phyloP scores from a whole-genome alignment of 2,113 vertebrate species.

The Nestor notabilis region DNA sequence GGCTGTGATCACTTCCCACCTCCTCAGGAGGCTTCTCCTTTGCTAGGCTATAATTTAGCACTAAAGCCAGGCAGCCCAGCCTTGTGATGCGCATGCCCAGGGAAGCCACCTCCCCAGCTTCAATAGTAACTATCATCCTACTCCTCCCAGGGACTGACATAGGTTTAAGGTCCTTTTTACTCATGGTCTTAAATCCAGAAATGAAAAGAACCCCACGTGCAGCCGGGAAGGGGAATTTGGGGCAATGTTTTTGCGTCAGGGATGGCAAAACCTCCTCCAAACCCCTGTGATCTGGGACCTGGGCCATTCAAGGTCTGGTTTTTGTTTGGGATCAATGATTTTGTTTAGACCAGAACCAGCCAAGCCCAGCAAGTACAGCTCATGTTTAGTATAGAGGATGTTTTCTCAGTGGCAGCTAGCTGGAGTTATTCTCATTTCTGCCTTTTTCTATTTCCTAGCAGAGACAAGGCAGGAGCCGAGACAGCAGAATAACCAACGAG shows the following conservation, averaged over 20 bases:
- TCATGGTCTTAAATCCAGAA: neutral
- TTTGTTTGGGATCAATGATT: neutral
- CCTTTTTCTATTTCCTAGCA: neutral
- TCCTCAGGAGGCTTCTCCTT: conserved; percentile 26
- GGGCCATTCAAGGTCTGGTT: neutral
- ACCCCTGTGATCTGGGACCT: neutral
- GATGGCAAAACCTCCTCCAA: neutral
- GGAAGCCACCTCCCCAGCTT: neutral
- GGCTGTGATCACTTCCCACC: neutral
- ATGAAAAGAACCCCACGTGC: too few relatives aligned
- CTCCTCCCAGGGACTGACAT: neutral
- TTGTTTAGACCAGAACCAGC: neutral
- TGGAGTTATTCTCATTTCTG: neutral
- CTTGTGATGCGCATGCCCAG: neutral
- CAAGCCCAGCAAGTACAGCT: neutral
- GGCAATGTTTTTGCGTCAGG: neutral
- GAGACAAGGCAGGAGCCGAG: neutral
- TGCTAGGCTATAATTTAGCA: conserved; percentile 6
- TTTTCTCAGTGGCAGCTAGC: neutral
- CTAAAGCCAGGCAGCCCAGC: neutral
- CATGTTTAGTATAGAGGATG: neutral
- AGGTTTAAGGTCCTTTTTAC: neutral
- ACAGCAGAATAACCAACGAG: neutral
- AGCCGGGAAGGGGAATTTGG: neutral
- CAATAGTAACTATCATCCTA: neutral